Conservation (phyloP, 2,888 invertebrate genomes). For the Clitarchus hookeri region DNA sequence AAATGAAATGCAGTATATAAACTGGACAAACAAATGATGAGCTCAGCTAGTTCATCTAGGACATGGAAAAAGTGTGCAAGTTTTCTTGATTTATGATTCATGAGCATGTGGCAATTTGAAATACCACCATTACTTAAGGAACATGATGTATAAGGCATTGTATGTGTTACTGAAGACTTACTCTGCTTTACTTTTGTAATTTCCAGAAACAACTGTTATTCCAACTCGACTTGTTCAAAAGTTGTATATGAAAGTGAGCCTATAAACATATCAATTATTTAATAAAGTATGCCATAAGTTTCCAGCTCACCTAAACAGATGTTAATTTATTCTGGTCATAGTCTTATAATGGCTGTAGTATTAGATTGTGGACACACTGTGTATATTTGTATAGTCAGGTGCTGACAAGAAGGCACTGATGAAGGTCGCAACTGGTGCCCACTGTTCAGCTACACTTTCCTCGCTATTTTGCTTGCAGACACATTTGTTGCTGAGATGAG, state of each 20-base stretch:
- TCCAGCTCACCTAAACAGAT: neutral
- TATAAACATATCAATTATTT: neutral
- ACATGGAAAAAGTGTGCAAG: too few relatives aligned
- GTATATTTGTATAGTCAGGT: neutral
- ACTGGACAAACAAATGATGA: too few relatives aligned
- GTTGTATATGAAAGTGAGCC: slow-evolving; percentile 2
- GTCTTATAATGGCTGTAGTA: neutral
- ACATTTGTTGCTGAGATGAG: too few relatives aligned
- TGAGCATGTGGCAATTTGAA: too few relatives aligned
- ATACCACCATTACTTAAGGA: too few relatives aligned
- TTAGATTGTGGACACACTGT: neutral
- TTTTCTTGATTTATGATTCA: too few relatives aligned
- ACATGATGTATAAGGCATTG: too few relatives aligned
- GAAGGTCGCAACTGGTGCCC: neutral
- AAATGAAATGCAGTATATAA: too few relatives aligned
- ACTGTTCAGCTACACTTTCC: too few relatives aligned
- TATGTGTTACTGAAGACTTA: neutral
- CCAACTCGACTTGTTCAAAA: neutral
- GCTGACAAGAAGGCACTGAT: neutral
- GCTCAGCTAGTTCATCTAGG: too few relatives aligned
- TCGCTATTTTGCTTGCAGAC: too few relatives aligned
- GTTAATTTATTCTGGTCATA: neutral
- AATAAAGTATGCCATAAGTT: neutral
- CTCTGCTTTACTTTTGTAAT: neutral
- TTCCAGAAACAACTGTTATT: neutral